Evolutionary conservation across 2,888 invertebrate species (phyloP), one percentile per base, ranked within the genome.

Genomic region (Conus canariensis): DNA sequence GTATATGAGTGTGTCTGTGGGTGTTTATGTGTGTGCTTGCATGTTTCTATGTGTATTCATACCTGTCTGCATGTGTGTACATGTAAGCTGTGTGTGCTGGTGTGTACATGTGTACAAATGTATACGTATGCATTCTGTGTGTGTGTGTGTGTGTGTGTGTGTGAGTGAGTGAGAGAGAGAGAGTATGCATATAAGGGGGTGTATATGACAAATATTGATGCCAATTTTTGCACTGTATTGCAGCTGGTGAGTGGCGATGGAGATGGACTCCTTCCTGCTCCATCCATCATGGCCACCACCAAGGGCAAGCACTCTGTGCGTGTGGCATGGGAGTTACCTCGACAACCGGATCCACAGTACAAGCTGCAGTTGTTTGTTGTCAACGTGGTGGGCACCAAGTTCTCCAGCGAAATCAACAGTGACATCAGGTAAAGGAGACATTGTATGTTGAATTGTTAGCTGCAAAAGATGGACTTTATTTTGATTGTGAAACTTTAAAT

Each of bases 301-400:
- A 92, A 92, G 74, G 94, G 94, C n/a, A 93, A 93, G 74, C 93
- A 93, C 87, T 93, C 94, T n/a, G 94, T 95, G 25, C 87, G 91
- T 58, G 94, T 96, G 14, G 93, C 90, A 16, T 96, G 96, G 96
- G 91, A 94, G 90, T 92, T 95, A 88, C 93, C 94, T 10, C 87
- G 93, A 45, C 88, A 92, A 25, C 93, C 93, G 9, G 95, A 94
- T 89, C 93, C 94, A 4, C 92, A 94, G 85, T 96, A 95, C 91
- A 93, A 93, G 56, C 93, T 95, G 45, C 92, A 94, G 56, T 93
- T 95, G 56, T 95, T 93, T 93, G 95, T 95, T 10, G 95, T 96
- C 74, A 96, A 96, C 89, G 95, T 96, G 25, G 94, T 96, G 14
- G 96, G 96, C 8, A 92, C 92, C 70, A 92, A 93, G 80, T 96